Base-by-base conservation (phyloP, 2,797 vertebrate genomes). In the Arvicola amphibius region DNA sequence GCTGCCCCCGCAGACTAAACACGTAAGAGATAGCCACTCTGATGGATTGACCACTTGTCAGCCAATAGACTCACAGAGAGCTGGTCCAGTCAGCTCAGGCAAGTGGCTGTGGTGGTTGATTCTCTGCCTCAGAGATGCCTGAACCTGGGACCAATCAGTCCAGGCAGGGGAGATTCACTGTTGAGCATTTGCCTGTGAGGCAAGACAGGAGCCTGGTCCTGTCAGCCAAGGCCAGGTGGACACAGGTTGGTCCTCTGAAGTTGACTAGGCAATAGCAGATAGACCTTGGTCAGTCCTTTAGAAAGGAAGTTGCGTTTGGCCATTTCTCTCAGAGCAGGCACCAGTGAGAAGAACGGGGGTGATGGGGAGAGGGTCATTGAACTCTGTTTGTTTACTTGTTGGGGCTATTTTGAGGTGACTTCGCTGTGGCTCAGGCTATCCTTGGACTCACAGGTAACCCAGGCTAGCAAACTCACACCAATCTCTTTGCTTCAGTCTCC, bases 181-280 rank as follows among this genome's bases (percentile, higher is more conserved):
- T 43, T 85, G 32, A 87, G 34, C 27, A 37, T 87, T 27, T 12
- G 48, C 23, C 85, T 29, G 11, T 53, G 48, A 73, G 48, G 67
- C 1, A 0, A 13, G 65, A 73, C 71, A 16, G 7, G 6, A 76
- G 53, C 2, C 59, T 43, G 12, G 43, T 43, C 74, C 83, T n/a
- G 8, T 88, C 32, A 56, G 76, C 19, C 11, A 37, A 13, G 34
- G 19, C 6, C 23, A 34, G 51, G 51, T 79, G 46, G 12, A n/a
- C 11, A 1, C 0, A 11, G 21, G 9, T 9, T 7, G 21, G 8
- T 6, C 11, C 65, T 43, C 9, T 17, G 56, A 40, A 37, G 34
- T 59, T 29, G 23, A 34, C 8, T 17, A 3, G 46, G 13, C 6
- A 9, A 8, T 43, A 10, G 6, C 23, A 7, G 32, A 27, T 6